Evolutionary conservation across 2,888 invertebrate genomes (phyloP).

Genomic region (Meiosimyza platycephala): DNA sequence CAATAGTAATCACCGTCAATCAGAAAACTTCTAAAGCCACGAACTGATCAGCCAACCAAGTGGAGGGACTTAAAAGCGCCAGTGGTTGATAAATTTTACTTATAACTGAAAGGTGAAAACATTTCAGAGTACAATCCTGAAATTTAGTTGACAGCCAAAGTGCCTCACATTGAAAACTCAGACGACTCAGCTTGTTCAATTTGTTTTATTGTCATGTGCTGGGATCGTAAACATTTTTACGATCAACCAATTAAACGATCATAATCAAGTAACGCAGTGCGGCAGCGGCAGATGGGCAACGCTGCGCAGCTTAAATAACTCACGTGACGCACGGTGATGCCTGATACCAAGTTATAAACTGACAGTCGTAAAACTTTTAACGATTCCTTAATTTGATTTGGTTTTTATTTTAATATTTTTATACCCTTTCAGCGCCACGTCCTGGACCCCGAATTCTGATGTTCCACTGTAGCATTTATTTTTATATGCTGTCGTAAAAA

Average conservation of each 20-base stretch:
- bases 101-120: too few species aligned
- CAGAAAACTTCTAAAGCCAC: too few species aligned
- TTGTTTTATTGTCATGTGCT: constrained; percentile 22
- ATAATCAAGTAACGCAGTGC: constrained; percentile 58
- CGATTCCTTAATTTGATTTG: constrained; percentile 66
- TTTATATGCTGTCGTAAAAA: constrained; percentile 58
- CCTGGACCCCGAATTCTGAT: constrained; percentile 40
- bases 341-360: neutral
- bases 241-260: constrained; percentile 65
- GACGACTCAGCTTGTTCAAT: constrained; percentile 31
- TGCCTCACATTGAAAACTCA: constrained; percentile 23
- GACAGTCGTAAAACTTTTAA: constrained; percentile 60
- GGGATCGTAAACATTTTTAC: constrained; percentile 62
- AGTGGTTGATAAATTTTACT: too few species aligned
- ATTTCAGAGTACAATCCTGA: too few species aligned
- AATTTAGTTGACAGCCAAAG: too few species aligned
- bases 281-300: neutral
- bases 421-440: too few species aligned
- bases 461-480: constrained; percentile 35
- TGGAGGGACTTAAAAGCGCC: too few species aligned
- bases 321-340: neutral
- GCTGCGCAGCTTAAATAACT: too few species aligned
- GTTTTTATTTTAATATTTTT: constrained; percentile 46
- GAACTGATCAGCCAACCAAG: too few species aligned
- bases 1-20: too few species aligned